These are phyloP conservation scores for Bellardia bayeri DNA, from an alignment of 2,888 invertebrate genomes.

Conservation along the genomic window DNA sequence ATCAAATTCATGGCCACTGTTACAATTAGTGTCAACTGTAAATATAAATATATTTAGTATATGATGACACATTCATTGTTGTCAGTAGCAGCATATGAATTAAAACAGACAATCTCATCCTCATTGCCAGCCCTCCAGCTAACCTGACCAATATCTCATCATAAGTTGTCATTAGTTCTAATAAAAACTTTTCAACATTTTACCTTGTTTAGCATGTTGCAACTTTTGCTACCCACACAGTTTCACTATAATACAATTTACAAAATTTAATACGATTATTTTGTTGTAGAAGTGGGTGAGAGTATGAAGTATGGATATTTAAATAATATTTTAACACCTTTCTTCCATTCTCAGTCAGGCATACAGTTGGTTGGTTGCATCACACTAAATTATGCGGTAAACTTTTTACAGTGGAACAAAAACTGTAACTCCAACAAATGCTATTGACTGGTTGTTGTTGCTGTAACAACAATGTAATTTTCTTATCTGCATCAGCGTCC, in stretches of 20 bases:
- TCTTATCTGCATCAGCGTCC: too few species aligned
- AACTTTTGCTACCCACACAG: not conserved
- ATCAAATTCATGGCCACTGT: constrained; percentile 29
- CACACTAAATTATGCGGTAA: not conserved
- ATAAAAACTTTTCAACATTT: not conserved
- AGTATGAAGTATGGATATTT: not conserved
- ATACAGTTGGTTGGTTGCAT: not conserved
- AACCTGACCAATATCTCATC: not conserved
- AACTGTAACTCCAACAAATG: not conserved
- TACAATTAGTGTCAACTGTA: constrained; percentile 2
- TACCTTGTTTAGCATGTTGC: not conserved
- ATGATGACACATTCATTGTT: not conserved
- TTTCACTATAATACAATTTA: constrained; percentile 34
- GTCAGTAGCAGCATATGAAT: constrained; percentile 15
- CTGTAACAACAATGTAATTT: too few species aligned
- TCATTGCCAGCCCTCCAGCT: not conserved
- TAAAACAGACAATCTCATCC: not conserved
- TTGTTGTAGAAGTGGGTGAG: constrained; percentile 3
- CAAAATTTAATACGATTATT: constrained; percentile 48
- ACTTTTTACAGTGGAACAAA: constrained; percentile 2
- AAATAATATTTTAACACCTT: constrained; percentile 6
- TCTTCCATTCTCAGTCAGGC: not conserved
- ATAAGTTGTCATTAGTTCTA: constrained; percentile 1
- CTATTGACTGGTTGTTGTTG: not conserved
- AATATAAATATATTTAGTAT: too few species aligned